Conservation (phyloP, 2,888 invertebrate species). For the Latrodectus hesperus region DNA sequence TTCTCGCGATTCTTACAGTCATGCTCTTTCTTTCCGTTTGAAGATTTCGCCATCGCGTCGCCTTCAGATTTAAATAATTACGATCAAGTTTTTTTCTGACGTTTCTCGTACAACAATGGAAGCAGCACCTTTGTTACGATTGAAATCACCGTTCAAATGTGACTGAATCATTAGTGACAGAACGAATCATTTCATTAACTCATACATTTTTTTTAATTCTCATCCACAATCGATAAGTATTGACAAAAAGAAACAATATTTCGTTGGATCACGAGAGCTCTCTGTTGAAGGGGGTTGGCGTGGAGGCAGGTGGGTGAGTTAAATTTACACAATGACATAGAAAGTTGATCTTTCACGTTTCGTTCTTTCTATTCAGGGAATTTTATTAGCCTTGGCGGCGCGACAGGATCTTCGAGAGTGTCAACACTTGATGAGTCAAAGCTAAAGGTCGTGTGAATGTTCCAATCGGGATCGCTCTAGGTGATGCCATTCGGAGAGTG, state of each 20-base stretch:
- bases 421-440: constrained; percentile 25
- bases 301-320: background rate
- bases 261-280: background rate
- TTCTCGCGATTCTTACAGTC: no score
- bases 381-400: background rate
- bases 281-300: background rate
- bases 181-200: no score
- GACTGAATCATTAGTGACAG: no score
- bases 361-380: background rate
- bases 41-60: no score
- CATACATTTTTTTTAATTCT: no score
- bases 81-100: no score
- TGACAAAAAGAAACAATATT: background rate
- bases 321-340: background rate
- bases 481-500: background rate
- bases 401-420: constrained; percentile 19
- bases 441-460: constrained; percentile 49
- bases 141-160: no score
- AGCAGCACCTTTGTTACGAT: no score
- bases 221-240: no score
- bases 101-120: no score
- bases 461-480: background rate
- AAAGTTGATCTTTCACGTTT: constrained; percentile 11
- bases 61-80: no score
- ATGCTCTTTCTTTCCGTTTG: no score